Evolutionary conservation across 2,797 vertebrate genomes (phyloP), one percentile per base, ranked within the genome.

Genomic region (Basileuterus tristriatus): DNA sequence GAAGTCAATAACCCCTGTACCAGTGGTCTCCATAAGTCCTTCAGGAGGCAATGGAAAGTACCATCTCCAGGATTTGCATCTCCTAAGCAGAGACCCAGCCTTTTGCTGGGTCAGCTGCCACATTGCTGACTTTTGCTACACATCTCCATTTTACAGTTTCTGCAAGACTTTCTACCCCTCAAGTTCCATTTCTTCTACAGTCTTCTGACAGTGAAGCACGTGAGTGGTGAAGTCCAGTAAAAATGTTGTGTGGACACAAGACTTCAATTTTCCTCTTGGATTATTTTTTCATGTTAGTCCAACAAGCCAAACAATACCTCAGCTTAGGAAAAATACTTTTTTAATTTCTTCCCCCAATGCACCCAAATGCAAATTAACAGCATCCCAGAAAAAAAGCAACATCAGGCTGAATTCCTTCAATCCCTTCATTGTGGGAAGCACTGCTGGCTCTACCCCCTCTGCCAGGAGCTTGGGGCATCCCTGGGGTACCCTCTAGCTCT

Each of bases 401-500:
- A 78, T 96, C 93, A 96, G 94, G 90, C 87, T 77, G 80, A 97
- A 97, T 94, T 97, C 93, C 76, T 96, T 91, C 94, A 97, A 97
- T 95, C 96, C 94, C 79, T 96, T 92, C 93, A 92, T 68, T 39
- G 29, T 43, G 36, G 89, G 95, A 97, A 94, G 84, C 23, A 30
- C 88, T 87, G 86, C 84, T 47, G 59, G 97, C 96, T 95, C 97
- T 95, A 93, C 64, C 94, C 78, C 84, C 96, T 97, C 96, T 94
- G 87, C 97, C 97, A 97, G 83, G 90, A 91, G 80, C 96, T 95
- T 50, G 94, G 94, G 96, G 94, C 93, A 96, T 90, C 96, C 96
- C 96, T 71, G 62, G 97, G 97, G 97, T 97, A 90, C 62, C 90
- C 96, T 97, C 89, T 93, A 94, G 96, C 94, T 97, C 96, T 97